phyloP scores from a whole-genome alignment of 1,140 invertebrate species.

The Pseudoatta argentina region DNA sequence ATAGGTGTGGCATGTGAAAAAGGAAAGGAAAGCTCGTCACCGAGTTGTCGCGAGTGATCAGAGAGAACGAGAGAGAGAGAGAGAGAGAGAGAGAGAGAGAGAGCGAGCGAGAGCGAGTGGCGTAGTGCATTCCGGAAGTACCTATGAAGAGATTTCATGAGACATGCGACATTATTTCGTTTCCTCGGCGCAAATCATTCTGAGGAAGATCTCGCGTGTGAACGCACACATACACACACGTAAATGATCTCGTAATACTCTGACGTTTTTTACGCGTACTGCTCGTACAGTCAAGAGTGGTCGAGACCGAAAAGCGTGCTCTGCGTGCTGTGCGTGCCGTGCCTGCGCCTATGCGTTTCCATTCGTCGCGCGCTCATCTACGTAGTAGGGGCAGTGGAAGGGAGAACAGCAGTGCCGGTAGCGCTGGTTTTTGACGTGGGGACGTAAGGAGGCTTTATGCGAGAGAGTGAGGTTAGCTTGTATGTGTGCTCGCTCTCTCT shows the following conservation, averaged over 20 bases:
- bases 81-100: neutral
- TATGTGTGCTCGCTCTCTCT: slow-evolving; percentile 60
- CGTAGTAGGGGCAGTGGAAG: slow-evolving; percentile 42
- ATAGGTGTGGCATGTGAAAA: slow-evolving; percentile 74
- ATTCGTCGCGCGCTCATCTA: slow-evolving; percentile 68
- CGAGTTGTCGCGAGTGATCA: slow-evolving; percentile 30
- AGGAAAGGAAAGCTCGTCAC: slow-evolving; percentile 60
- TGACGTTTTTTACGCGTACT: neutral
- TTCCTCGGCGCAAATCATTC: neutral
- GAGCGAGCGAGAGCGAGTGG: neutral
- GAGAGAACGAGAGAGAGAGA: neutral
- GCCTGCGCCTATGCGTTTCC: slow-evolving; percentile 76
- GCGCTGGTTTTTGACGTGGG: neutral
- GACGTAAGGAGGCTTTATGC: slow-evolving; percentile 38
- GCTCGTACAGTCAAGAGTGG: neutral
- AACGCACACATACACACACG: neutral
- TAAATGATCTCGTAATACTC: neutral
- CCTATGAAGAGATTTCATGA: slow-evolving; percentile 39
- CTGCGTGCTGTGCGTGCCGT: slow-evolving; percentile 1
- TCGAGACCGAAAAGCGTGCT: no score
- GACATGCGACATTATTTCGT: slow-evolving; percentile 31
- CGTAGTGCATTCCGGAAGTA: neutral
- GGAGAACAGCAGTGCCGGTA: neutral
- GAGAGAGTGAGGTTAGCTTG: slow-evolving; percentile 70
- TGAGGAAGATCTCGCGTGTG: neutral